Base-by-base conservation (phyloP, 2,888 invertebrate genomes). In the Drosophila sordidula region DNA sequence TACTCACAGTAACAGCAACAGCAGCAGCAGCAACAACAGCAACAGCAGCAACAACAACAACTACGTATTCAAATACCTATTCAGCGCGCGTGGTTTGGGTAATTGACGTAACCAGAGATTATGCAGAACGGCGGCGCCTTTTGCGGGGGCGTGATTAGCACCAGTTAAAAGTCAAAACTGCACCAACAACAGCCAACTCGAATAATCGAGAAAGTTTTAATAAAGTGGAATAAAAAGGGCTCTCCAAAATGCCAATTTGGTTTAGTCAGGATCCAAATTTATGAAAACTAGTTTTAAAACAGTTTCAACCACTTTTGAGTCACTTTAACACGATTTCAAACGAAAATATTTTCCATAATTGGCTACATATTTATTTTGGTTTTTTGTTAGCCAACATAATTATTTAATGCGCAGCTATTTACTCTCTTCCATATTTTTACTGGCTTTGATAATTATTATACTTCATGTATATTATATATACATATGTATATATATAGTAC, bases 81-180 rank as follows among this genome's bases (percentile, higher is more conserved):
- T 74, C 59, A 63, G 70, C 67, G 73, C 66, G 59, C 34, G 51
- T 70, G 84, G 87, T 74, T 75, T 87, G 89, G 81, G 86, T 86
- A 86, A 86, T 87, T 86, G 89, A 80, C 85, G 87, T 77, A 79
- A 72, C 75, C 68, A 63, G 64, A 79, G 86, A 89, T 86, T 86
- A 89, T 73, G 80, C 73, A 74, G 70, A 55, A 22, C 32, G 41
- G 11, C 26, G 6, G 22, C 25, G 25, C 42, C 22, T 16, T 45
- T 44, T 64, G 44, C 36, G n/a, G 44, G 25, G 42, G 14, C 58
- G 22, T 51, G 50, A 36, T 44, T 59, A 42, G 38, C 69, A 46
- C 11, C 34, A 9, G 49, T 14, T 55, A 14, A 49, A 54, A 64
- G 38, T 54, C 32, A 54, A 25, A 67, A 42, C 50, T 38, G 38